Evolutionary conservation across 2,888 invertebrate species (phyloP), one percentile per base, ranked within the genome.

Genomic region (Scaptomyza cyrtandrae): DNA sequence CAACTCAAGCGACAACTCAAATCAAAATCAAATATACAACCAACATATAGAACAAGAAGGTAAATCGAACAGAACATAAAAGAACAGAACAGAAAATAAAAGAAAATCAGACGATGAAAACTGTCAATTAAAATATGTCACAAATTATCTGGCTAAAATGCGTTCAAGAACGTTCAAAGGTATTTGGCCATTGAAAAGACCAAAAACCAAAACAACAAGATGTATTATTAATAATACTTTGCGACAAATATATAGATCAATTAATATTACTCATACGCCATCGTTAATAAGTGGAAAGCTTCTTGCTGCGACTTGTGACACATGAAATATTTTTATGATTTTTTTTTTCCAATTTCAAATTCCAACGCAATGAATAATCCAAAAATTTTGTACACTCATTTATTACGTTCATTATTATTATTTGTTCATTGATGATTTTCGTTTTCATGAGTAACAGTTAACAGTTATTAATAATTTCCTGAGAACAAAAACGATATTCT

Each of bases 1-100:
- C 80, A 86, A 83, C 84, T 67, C 71, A 71, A 80, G 62, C 86
- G 56, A 61, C 39, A 67, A 66, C 60, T 33, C 48, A 59, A 66
- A 52, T 66, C 56, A 44, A 60, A 76, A 67, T 60, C 49, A 46
- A 68, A 55, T 43, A 52, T 35, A 33, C 6, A 53, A 14, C n/a
- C n/a, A n/a, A n/a, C n/a, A n/a, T 37, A 48, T 44, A 58, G 24
- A 49, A 48, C 7, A 27, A 48, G 27, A 31, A 39, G 39, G 31
- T 19, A 55, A 64, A 50, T n/a, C n/a, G 24, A 45, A 24, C 24
- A 24, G 24, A 24, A 24, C 24, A 24, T n/a, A n/a, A n/a, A n/a
- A n/a, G n/a, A n/a, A n/a, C n/a, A n/a, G 33, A 33, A 3, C 6
- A 7, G 7, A 48, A 49, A 52, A 49, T 37, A 43, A 61, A 56